A percentile compares a stretch with the other conserved stretches of the same genome.
Conservation (phyloP, 2,888 invertebrate genomes). For the Malacosoma neustria region DNA sequence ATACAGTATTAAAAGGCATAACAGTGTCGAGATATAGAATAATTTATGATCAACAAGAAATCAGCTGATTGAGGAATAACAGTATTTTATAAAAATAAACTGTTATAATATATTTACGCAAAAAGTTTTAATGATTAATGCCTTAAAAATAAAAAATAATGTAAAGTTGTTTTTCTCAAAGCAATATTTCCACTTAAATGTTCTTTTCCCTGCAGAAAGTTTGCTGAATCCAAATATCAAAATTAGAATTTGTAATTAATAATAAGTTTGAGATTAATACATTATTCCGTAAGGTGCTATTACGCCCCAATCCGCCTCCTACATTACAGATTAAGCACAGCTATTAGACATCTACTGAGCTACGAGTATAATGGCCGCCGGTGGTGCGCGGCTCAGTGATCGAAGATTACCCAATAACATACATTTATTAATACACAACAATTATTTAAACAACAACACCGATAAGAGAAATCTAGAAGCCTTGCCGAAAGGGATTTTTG, state of each 20-base stretch:
- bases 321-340: constrained; percentile 49
- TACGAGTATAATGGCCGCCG: constrained; percentile 44
- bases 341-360: constrained; percentile 52
- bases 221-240: too few species aligned
- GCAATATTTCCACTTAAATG: too few species aligned
- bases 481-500: constrained; percentile 89
- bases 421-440: constrained; percentile 72
- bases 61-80: constrained; percentile 19
- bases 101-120: too few species aligned
- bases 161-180: too few species aligned
- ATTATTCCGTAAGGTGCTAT: too few species aligned
- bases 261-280: too few species aligned
- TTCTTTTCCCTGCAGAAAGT: too few species aligned
- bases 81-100: constrained; percentile 5
- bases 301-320: constrained; percentile 11
- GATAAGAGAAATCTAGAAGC: constrained; percentile 73
- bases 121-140: too few species aligned
- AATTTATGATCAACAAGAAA: constrained; percentile 49
- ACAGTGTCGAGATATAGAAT: constrained; percentile 42
- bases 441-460: constrained; percentile 67
- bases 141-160: too few species aligned
- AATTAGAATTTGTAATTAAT: too few species aligned
- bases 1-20: constrained; percentile 41
- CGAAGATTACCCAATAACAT: constrained; percentile 57
- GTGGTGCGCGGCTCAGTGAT: constrained; percentile 62